A percentile compares a stretch with the other conserved stretches of the same genome.
phyloP scores from a whole-genome alignment of 2,888 invertebrate species.

The Agapetus fuscipes region DNA sequence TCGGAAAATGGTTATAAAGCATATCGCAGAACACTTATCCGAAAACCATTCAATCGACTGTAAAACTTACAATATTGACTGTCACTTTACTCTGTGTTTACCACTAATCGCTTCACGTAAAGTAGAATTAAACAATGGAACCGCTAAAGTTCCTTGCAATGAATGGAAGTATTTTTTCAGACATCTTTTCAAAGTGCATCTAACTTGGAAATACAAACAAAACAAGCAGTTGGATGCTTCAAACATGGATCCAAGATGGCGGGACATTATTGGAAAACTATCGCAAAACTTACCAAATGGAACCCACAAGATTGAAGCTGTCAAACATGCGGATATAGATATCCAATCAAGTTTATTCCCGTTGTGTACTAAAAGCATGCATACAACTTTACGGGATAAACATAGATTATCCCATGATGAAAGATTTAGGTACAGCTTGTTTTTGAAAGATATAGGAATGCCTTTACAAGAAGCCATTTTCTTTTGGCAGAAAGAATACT shows the following conservation, averaged over 20 bases:
- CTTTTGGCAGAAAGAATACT: conserved; percentile 59
- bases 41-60: conserved; percentile 28
- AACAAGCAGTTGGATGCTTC: conserved; percentile 26
- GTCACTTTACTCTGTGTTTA: conserved; percentile 48
- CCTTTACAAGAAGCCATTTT: conserved; percentile 50
- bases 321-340: conserved; percentile 37
- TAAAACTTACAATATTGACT: conserved; percentile 29
- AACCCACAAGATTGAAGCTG: conserved; percentile 19
- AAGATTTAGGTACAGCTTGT: conserved; percentile 56
- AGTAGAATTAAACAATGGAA: conserved; percentile 43
- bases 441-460: conserved; percentile 63
- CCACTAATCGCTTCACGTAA: conserved; percentile 42
- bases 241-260: conserved; percentile 31
- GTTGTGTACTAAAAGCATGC: conserved; percentile 56
- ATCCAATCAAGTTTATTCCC: conserved; percentile 40
- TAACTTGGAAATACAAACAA: conserved; percentile 29
- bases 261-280: conserved; percentile 30
- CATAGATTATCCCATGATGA: conserved; percentile 58
- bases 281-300: conserved; percentile 24
- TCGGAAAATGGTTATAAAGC: conserved; percentile 32
- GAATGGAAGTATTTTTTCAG: conserved; percentile 44
- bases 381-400: conserved; percentile 38
- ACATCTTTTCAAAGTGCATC: conserved; percentile 38
- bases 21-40: conserved; percentile 32
- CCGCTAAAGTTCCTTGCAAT: conserved; percentile 44